Conservation (phyloP, 2,888 invertebrate species). For the Ariolimax columbianus region DNA sequence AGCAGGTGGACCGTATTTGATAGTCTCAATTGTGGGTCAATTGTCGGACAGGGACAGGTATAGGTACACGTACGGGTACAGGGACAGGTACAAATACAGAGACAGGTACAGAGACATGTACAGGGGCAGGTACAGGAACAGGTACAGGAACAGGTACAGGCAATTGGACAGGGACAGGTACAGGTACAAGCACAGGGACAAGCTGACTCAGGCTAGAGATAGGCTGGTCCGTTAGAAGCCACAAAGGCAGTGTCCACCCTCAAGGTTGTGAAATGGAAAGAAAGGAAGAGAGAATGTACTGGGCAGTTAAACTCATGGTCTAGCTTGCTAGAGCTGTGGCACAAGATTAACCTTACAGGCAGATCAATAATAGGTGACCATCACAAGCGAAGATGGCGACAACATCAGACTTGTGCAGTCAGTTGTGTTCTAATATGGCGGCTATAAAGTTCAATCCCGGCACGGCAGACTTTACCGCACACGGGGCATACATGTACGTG, state of each 20-base stretch:
- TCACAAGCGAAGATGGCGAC: no score
- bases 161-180: neutral
- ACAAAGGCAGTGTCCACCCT: neutral
- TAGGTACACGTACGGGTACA: neutral
- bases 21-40: neutral
- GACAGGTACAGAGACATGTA: neutral
- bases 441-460: no score
- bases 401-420: no score
- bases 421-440: no score
- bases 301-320: neutral
- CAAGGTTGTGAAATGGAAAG: neutral
- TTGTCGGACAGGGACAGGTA: neutral
- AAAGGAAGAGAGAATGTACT: neutral
- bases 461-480: no score
- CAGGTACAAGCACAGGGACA: neutral
- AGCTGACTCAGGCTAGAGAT: neutral
- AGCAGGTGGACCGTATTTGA: no score
- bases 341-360: no score
- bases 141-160: neutral
- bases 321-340: no score
- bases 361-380: no score
- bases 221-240: neutral
- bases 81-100: neutral
- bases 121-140: neutral
- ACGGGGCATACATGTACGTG: no score